These are phyloP conservation scores for Andrena trimmerana DNA, from an alignment of 2,888 invertebrate species.

Conservation along the genomic window DNA sequence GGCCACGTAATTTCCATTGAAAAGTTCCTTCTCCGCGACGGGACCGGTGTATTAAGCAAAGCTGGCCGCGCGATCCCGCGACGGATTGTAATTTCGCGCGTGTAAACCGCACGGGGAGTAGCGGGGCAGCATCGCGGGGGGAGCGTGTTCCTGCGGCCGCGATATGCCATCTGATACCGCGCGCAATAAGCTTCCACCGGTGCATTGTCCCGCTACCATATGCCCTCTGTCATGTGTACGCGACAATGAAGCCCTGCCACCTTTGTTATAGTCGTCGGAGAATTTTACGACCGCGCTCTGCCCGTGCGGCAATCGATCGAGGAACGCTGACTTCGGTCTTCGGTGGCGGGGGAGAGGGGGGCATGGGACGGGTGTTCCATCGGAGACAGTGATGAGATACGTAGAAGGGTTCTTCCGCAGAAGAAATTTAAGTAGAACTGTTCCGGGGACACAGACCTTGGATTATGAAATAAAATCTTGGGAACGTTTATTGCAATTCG, in stretches of 20 bases:
- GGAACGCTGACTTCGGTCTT: background rate
- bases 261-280: slow-evolving; percentile 27
- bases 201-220: slow-evolving; percentile 56
- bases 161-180: slow-evolving; percentile 55
- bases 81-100: slow-evolving; percentile 50
- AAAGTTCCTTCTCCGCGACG: slow-evolving; percentile 23
- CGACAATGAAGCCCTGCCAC: slow-evolving; percentile 51
- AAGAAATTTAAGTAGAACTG: no score
- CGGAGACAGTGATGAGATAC: background rate
- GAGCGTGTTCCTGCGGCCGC: slow-evolving; percentile 38
- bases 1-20: slow-evolving; percentile 29
- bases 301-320: slow-evolving; percentile 1
- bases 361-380: background rate
- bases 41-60: background rate
- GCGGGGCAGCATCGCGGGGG: slow-evolving; percentile 16
- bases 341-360: background rate
- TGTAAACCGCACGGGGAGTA: slow-evolving; percentile 27
- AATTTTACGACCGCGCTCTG: slow-evolving; percentile 38
- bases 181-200: slow-evolving; percentile 51
- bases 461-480: no score
- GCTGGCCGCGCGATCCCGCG: slow-evolving; percentile 5
- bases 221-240: slow-evolving; percentile 44
- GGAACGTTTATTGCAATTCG: no score
- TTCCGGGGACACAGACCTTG: no score
- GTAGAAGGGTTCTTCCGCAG: no score